Conservation (phyloP, 2,113 vertebrate genomes). For the Odontophorus gujanensis region DNA sequence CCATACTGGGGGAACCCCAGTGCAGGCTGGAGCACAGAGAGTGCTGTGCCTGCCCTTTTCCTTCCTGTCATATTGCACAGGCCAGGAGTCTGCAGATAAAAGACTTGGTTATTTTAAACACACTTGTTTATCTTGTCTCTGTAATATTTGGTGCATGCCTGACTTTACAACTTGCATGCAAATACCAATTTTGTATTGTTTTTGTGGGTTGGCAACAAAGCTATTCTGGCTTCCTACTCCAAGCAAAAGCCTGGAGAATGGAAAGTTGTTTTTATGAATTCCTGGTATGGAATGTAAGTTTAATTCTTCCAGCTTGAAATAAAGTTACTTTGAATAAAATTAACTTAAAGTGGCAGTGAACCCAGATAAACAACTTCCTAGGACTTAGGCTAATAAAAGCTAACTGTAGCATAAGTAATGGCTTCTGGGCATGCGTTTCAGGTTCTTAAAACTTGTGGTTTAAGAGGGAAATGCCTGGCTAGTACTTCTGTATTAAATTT, state of each 20-base stretch:
- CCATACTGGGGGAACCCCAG: neutral
- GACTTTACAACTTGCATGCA: slow-evolving; percentile 8
- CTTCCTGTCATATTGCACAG: neutral
- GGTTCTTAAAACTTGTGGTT: neutral
- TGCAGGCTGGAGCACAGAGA: neutral
- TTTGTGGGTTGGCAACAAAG: slow-evolving; percentile 38
- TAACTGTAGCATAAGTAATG: neutral
- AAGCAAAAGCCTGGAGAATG: slow-evolving; percentile 1
- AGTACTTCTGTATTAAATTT: neutral
- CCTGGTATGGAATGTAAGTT: slow-evolving; percentile 15
- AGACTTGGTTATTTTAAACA: slow-evolving; percentile 29
- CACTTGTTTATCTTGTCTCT: slow-evolving; percentile 48
- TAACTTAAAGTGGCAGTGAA: slow-evolving; percentile 1
- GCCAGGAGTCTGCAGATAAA: neutral
- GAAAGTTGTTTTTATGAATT: slow-evolving; percentile 45
- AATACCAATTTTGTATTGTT: slow-evolving; percentile 30
- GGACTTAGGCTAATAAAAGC: neutral
- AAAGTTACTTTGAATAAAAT: neutral
- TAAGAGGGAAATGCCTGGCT: neutral
- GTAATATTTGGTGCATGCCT: slow-evolving; percentile 17
- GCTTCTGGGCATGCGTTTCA: neutral
- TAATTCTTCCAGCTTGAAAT: slow-evolving; percentile 30
- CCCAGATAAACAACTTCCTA: neutral
- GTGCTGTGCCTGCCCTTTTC: neutral
- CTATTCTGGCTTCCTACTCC: neutral